phyloP scores from a whole-genome alignment of 2,888 invertebrate genomes.

The Molorchus minor region DNA sequence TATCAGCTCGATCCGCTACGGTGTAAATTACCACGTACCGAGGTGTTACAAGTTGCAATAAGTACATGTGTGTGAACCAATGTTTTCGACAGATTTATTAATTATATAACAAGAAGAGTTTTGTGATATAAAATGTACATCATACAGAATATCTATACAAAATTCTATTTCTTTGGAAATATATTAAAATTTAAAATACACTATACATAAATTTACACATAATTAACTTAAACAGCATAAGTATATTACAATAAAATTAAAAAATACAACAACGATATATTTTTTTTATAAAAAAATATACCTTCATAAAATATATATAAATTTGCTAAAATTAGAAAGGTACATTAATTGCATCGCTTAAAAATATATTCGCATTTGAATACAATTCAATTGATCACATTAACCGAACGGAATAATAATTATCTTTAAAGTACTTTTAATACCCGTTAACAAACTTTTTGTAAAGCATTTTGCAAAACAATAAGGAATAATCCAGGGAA shows the following conservation, averaged over 20 bases:
- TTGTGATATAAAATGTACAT: slow-evolving; percentile 62
- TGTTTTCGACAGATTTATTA: slow-evolving; percentile 56
- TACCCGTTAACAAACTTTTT: slow-evolving; percentile 59
- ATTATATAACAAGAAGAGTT: slow-evolving; percentile 61
- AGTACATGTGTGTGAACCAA: slow-evolving; percentile 16
- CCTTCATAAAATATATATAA: slow-evolving; percentile 51
- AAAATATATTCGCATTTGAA: slow-evolving; percentile 57
- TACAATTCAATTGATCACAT: slow-evolving; percentile 58
- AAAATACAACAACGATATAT: slow-evolving; percentile 61
- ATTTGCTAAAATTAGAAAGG: slow-evolving; percentile 55
- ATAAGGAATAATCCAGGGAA: slow-evolving; percentile 21
- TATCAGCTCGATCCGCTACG: slow-evolving; percentile 18
- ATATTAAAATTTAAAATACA: slow-evolving; percentile 60
- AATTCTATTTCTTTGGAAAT: slow-evolving; percentile 61
- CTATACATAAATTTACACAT: slow-evolving; percentile 58
- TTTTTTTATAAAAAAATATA: slow-evolving; percentile 58
- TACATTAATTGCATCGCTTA: slow-evolving; percentile 57
- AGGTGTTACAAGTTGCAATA: not conserved
- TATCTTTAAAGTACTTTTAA: slow-evolving; percentile 58
- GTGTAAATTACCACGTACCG: not conserved
- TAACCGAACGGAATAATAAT: slow-evolving; percentile 60
- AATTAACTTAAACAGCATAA: slow-evolving; percentile 52
- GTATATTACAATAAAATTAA: slow-evolving; percentile 60
- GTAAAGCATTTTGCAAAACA: slow-evolving; percentile 36
- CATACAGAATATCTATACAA: slow-evolving; percentile 54